Evolutionary conservation across 2,888 invertebrate genomes (phyloP).

Genomic region (Torymus texanus): DNA sequence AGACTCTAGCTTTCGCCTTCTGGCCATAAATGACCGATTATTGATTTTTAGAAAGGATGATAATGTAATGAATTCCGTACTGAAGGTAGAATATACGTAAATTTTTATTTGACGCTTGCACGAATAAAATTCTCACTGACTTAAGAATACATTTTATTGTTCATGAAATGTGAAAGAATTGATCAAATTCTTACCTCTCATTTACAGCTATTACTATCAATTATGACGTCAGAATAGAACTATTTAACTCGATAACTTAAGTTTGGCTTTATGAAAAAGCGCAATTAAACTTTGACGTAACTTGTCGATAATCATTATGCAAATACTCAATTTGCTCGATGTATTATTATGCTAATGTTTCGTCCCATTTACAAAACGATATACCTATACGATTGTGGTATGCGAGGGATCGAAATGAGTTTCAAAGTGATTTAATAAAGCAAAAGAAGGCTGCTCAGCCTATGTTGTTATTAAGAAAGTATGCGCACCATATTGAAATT

Average conservation of each 20-base stretch:
- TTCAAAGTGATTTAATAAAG: neutral
- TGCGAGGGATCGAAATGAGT: slow-evolving; percentile 5
- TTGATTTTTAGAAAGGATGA: no score
- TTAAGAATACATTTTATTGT: no score
- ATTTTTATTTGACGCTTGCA: no score
- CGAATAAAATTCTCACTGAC: no score
- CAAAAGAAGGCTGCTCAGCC: neutral
- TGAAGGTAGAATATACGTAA: no score
- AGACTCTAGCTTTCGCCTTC: no score
- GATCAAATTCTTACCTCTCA: neutral
- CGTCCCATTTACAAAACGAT: slow-evolving; percentile 6
- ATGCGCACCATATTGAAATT: neutral
- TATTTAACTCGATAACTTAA: no score
- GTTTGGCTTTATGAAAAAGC: neutral
- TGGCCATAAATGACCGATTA: no score
- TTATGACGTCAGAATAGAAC: no score
- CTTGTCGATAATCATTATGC: slow-evolving; percentile 1
- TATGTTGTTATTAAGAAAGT: neutral
- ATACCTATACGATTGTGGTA: neutral
- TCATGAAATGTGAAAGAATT: no score
- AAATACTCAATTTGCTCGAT: slow-evolving; percentile 5
- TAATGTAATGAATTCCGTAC: no score
- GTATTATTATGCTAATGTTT: slow-evolving; percentile 2
- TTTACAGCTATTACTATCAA: neutral
- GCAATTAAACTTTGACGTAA: neutral